phyloP scores from a whole-genome alignment of 2,113 vertebrate species.

The Camelus bactrianus region DNA sequence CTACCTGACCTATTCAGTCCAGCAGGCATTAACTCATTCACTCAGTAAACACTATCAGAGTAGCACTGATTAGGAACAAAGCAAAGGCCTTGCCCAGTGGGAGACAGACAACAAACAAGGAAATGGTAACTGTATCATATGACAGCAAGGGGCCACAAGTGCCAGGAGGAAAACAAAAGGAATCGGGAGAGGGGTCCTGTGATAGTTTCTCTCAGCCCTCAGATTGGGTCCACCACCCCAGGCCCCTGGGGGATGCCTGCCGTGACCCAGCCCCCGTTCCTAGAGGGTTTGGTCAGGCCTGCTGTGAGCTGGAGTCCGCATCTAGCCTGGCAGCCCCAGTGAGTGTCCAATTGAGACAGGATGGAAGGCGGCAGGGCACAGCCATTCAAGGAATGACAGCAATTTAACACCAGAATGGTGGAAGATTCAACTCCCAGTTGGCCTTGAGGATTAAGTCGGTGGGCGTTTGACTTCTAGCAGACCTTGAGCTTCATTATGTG shows the following conservation, averaged over 20 bases:
- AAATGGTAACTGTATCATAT: not conserved
- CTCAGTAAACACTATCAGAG: accelerated
- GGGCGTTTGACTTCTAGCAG: too few relatives aligned
- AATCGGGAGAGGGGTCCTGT: accelerated
- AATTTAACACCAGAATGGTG: too few relatives aligned
- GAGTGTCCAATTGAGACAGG: not conserved
- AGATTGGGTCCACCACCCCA: not conserved
- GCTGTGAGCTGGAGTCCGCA: not conserved
- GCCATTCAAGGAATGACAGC: too few relatives aligned
- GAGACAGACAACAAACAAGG: not conserved
- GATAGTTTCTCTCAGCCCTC: not conserved
- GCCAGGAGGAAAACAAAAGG: not conserved
- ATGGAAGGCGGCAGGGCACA: too few relatives aligned
- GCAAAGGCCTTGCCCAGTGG: not conserved
- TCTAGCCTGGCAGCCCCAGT: accelerated
- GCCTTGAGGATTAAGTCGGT: too few relatives aligned
- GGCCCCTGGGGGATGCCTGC: accelerated
- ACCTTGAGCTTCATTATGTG: too few relatives aligned
- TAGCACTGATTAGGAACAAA: not conserved
- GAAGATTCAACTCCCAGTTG: too few relatives aligned
- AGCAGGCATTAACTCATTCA: not conserved
- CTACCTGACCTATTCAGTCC: not conserved
- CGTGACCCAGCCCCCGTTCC: not conserved
- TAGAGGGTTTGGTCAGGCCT: not conserved
- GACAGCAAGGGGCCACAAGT: not conserved